phyloP scores from a whole-genome alignment of 2,113 vertebrate species.

The Tauraco erythrolophus region DNA sequence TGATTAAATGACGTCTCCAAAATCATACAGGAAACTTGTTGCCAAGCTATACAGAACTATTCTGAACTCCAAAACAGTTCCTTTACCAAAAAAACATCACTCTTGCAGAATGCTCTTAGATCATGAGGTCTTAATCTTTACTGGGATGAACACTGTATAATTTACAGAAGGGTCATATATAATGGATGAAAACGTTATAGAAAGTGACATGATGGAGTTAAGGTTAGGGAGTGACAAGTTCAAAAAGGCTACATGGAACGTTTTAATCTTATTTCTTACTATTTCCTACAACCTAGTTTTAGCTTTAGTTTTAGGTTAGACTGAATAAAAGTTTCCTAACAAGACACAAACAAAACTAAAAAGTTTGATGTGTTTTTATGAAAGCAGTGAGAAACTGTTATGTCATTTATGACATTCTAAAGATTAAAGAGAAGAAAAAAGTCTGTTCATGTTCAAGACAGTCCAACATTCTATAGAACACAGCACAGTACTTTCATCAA shows the following conservation, averaged over 20 bases:
- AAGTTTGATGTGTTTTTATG: background rate
- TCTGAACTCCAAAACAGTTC: background rate
- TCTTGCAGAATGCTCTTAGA: background rate
- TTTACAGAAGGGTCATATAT: background rate
- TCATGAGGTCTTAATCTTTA: background rate
- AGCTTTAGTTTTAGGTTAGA: background rate
- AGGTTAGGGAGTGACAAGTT: background rate
- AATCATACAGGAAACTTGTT: background rate
- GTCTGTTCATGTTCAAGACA: background rate
- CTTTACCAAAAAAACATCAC: background rate
- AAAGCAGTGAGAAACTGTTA: background rate
- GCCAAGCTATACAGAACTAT: background rate
- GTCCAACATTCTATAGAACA: background rate
- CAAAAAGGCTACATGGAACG: background rate
- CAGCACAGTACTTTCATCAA: background rate
- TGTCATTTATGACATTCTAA: background rate
- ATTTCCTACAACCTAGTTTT: background rate
- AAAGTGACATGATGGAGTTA: background rate
- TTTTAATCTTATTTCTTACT: background rate
- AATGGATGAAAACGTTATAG: constrained; percentile 9
- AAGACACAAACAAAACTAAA: background rate
- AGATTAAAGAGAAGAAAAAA: background rate
- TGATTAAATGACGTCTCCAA: background rate
- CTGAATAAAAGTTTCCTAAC: background rate
- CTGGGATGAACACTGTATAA: background rate